phyloP scores from a whole-genome alignment of 2,113 vertebrate species.

The Corythornis vintsioides region DNA sequence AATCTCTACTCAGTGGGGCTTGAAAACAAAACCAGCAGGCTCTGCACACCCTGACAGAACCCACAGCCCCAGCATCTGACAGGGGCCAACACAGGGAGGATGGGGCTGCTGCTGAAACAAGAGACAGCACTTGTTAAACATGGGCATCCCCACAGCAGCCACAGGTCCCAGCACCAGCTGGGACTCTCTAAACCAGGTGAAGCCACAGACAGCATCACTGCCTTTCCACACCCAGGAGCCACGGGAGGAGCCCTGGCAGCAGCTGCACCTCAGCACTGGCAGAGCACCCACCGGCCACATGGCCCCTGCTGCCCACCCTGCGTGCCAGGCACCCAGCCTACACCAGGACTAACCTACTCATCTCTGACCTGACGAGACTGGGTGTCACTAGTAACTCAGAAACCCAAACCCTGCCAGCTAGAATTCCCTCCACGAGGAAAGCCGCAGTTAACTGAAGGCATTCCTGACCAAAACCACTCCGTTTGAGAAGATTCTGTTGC shows the following conservation, averaged over 20 bases:
- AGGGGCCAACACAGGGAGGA: neutral
- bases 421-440: neutral
- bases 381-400: neutral
- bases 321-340: too few relatives aligned
- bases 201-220: neutral
- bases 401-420: neutral
- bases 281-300: accelerated
- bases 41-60: neutral
- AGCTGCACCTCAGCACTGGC: neutral
- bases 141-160: neutral
- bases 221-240: neutral
- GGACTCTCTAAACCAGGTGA: neutral
- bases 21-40: neutral
- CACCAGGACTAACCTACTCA: too few relatives aligned
- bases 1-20: neutral
- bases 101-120: neutral
- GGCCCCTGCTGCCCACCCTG: neutral
- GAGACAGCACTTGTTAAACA: neutral
- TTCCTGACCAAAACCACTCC: neutral
- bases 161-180: neutral
- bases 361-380: neutral
- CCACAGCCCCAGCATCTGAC: neutral
- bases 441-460: neutral
- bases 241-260: neutral
- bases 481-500: slow-evolving; percentile 13